Conservation (phyloP, 1,140 invertebrate species). For the Probaryconus sp. region DNA sequence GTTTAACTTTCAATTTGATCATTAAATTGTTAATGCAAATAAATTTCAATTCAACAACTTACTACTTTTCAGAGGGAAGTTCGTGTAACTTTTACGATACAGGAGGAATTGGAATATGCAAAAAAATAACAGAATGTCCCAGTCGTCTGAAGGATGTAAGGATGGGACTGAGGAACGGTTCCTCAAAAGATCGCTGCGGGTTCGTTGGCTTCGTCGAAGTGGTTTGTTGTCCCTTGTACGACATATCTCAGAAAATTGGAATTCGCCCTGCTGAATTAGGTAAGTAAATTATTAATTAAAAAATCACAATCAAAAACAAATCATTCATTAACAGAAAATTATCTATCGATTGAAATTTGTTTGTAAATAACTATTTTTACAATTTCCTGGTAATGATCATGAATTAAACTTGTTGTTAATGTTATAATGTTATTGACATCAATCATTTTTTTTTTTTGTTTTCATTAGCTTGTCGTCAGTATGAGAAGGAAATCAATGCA, state of each 20-base stretch:
- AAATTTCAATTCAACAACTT: too few relatives aligned
- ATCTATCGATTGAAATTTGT: too few relatives aligned
- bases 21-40: too few relatives aligned
- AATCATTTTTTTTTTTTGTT: too few relatives aligned
- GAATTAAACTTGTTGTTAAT: too few relatives aligned
- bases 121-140: slow-evolving; percentile 66
- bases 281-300: too few relatives aligned
- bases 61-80: slow-evolving; percentile 70
- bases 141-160: slow-evolving; percentile 60
- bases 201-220: slow-evolving; percentile 66
- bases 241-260: slow-evolving; percentile 59
- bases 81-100: slow-evolving; percentile 60
- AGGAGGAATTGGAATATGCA: slow-evolving; percentile 65
- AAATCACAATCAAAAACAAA: slow-evolving; percentile 5
- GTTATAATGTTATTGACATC: too few relatives aligned
- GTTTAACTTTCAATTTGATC: too few relatives aligned
- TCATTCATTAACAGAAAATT: background rate
- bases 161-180: slow-evolving; percentile 52
- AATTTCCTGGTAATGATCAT: too few relatives aligned
- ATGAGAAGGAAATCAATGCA: slow-evolving; percentile 61
- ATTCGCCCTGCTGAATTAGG: slow-evolving; percentile 63
- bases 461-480: slow-evolving; percentile 68
- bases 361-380: too few relatives aligned
- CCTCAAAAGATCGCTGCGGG: slow-evolving; percentile 64
- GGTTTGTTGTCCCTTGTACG: slow-evolving; percentile 67